Conservation (phyloP, 2,797 vertebrate genomes). For the Megalops cyprinoides region DNA sequence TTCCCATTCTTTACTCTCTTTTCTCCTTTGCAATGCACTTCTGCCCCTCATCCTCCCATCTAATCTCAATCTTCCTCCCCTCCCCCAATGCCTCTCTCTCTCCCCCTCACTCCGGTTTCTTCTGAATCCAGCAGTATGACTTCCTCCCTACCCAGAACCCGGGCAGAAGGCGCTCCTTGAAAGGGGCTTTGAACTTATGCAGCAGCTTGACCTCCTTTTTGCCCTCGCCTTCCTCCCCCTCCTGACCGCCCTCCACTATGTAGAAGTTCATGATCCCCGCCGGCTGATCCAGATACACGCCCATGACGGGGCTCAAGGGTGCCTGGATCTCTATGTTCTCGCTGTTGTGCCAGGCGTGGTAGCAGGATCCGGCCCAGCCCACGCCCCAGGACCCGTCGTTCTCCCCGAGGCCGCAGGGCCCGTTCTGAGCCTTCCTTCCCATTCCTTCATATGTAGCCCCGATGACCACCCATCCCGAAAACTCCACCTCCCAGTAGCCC, state of each 20-base stretch:
- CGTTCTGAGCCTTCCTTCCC: conserved; percentile 64
- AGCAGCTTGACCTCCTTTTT: conserved; percentile 65
- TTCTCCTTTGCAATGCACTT: neutral
- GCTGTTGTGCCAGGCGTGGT: conserved; percentile 75
- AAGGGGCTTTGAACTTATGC: conserved; percentile 64
- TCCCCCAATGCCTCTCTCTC: neutral
- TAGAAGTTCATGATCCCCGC: conserved; percentile 75
- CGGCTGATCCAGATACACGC: conserved; percentile 77
- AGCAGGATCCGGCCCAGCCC: conserved; percentile 75
- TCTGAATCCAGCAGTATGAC: conserved; percentile 66
- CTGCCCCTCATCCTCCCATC: neutral
- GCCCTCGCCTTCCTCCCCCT: conserved; percentile 41
- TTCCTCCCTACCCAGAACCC: conserved; percentile 75
- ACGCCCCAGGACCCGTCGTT: conserved; percentile 74
- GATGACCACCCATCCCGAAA: conserved; percentile 72
- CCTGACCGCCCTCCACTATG: conserved; percentile 57
- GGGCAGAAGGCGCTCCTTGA: conserved; percentile 70
- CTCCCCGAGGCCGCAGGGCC: conserved; percentile 72
- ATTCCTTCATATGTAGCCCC: conserved; percentile 61
- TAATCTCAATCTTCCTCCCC: neutral
- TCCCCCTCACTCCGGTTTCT: conserved; percentile 61
- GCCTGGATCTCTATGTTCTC: conserved; percentile 64
- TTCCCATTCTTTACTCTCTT: neutral
- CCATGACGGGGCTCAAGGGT: conserved; percentile 54
- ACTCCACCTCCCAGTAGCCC: conserved; percentile 79